These are phyloP conservation scores for Cepphus grylle DNA, from an alignment of 2,113 vertebrate species.

Conservation along the genomic window DNA sequence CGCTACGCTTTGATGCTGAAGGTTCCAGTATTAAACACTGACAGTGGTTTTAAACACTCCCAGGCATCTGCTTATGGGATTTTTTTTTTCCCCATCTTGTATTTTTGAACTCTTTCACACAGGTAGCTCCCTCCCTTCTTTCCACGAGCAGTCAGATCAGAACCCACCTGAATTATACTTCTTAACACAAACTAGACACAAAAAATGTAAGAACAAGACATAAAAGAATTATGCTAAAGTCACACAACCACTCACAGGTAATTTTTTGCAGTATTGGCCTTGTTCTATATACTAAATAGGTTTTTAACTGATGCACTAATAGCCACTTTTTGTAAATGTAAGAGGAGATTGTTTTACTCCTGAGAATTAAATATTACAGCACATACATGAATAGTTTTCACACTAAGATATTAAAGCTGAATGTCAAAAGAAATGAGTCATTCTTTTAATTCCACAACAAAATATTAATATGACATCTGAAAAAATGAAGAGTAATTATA, in stretches of 20 bases:
- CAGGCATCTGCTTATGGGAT: rapidly evolving
- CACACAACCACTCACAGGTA: neutral
- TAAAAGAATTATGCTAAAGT: neutral
- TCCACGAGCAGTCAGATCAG: neutral
- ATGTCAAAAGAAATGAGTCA: slow-evolving; percentile 60
- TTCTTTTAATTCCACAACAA: neutral
- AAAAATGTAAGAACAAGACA: neutral
- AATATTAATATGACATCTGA: neutral
- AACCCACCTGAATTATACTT: neutral
- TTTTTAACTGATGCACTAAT: neutral
- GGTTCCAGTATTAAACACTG: neutral
- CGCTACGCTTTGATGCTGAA: neutral
- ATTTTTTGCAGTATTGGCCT: neutral
- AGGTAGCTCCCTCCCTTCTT: neutral
- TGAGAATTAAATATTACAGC: neutral
- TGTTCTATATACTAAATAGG: neutral
- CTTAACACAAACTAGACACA: neutral
- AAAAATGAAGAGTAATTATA: neutral
- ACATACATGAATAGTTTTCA: neutral
- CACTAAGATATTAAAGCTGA: slow-evolving; percentile 24
- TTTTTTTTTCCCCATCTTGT: rapidly evolving
- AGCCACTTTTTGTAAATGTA: neutral
- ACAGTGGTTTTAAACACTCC: neutral
- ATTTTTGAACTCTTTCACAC: neutral
- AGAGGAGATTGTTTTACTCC: slow-evolving; percentile 16